phyloP scores from a whole-genome alignment of 2,888 invertebrate genomes.

The Ceratothoa steindachneri region DNA sequence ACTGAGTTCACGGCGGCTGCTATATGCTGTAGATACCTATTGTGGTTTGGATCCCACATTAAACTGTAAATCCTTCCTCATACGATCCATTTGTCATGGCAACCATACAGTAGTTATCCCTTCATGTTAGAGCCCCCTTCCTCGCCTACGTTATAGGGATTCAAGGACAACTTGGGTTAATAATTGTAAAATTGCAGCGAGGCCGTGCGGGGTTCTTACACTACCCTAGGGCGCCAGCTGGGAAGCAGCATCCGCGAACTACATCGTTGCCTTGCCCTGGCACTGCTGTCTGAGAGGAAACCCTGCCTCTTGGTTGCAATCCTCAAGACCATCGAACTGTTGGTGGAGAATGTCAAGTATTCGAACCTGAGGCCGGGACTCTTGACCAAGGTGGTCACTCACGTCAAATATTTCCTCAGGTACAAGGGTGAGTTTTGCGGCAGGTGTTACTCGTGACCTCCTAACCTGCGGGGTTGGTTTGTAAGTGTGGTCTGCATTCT shows the following conservation, averaged over 20 bases:
- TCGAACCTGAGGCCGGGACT: slow-evolving; percentile 38
- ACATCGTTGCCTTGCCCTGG: slow-evolving; percentile 34
- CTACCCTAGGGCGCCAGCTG: slow-evolving; percentile 38
- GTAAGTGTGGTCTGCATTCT: neutral
- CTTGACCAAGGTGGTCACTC: slow-evolving; percentile 31
- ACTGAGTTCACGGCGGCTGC: no score
- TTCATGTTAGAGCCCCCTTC: no score
- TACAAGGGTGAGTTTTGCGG: slow-evolving; percentile 36
- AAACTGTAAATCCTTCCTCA: no score
- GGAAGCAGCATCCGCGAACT: slow-evolving; percentile 36
- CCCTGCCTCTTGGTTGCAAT: slow-evolving; percentile 31
- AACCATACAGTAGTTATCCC: no score
- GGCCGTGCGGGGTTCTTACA: slow-evolving; percentile 34
- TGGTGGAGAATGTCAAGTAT: slow-evolving; percentile 44
- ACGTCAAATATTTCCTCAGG: slow-evolving; percentile 40
- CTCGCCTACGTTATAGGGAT: no score
- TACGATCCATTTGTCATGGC: no score
- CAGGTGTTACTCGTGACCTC: neutral
- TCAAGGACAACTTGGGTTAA: no score
- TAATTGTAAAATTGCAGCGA: no score
- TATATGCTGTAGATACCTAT: no score
- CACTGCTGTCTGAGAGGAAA: slow-evolving; percentile 35
- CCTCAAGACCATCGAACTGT: slow-evolving; percentile 35
- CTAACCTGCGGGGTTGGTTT: neutral
- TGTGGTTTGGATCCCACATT: no score